Conservation (phyloP, 2,113 vertebrate species). For the Elephantulus edwardii region DNA sequence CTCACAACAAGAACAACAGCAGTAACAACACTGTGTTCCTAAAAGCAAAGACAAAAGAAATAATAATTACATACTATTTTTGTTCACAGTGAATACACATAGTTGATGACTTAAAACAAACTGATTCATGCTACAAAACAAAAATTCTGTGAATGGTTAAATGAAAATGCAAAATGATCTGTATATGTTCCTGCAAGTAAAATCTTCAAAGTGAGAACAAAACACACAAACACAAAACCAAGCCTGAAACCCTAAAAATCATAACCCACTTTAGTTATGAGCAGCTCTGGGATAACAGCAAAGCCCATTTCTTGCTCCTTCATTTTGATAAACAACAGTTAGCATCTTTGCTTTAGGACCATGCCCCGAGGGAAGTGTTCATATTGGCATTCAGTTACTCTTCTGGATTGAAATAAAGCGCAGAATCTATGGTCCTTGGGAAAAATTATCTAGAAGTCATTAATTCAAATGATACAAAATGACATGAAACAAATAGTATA, state of each 20-base stretch:
- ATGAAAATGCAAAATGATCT: too few relatives aligned
- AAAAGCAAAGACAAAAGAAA: background rate
- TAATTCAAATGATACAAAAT: slow-evolving; percentile 44
- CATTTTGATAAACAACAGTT: background rate
- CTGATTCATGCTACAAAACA: too few relatives aligned
- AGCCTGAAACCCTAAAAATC: background rate
- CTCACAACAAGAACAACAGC: too few relatives aligned
- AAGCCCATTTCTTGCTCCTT: background rate
- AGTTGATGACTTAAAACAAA: background rate
- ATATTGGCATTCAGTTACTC: background rate
- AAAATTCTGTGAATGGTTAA: too few relatives aligned
- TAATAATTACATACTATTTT: background rate
- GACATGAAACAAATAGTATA: background rate
- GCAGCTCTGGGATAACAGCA: too few relatives aligned
- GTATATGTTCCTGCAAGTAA: too few relatives aligned
- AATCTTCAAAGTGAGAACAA: too few relatives aligned
- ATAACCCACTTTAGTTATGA: background rate
- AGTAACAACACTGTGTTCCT: background rate
- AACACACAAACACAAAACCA: too few relatives aligned
- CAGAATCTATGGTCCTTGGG: background rate
- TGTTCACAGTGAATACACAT: background rate
- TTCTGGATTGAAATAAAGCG: background rate
- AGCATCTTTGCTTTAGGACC: background rate
- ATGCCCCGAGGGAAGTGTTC: background rate
- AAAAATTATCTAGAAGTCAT: slow-evolving; percentile 33